These are phyloP conservation scores for Melanotaenia boesemani DNA, from an alignment of 2,797 vertebrate genomes.

Conservation along the genomic window DNA sequence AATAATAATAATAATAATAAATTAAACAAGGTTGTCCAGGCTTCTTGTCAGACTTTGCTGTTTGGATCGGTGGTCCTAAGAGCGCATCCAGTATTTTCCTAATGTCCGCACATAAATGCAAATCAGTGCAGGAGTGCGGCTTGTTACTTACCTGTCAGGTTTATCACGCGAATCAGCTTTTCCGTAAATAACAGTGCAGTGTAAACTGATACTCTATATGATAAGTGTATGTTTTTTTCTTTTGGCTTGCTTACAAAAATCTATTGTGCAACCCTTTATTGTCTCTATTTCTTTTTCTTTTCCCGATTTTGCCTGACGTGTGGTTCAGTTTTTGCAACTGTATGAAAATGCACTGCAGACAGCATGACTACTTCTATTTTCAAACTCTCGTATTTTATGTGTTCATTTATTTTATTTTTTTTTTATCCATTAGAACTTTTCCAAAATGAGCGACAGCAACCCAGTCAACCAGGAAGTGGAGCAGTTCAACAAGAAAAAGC, in stretches of 20 bases:
- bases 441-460: conserved; percentile 71
- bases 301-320: conserved; percentile 7
- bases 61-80: neutral
- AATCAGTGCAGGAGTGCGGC: neutral
- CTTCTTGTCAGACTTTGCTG: neutral
- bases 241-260: conserved; percentile 36
- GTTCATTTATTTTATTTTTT: too few relatives aligned
- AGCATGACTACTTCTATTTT: neutral
- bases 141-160: neutral
- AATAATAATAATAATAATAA: neutral
- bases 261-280: neutral
- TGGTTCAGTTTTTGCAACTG: conserved; percentile 34
- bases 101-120: neutral
- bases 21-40: neutral
- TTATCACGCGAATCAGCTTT: neutral
- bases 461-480: conserved; percentile 63
- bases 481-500: conserved; percentile 60
- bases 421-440: conserved; percentile 44
- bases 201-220: conserved; percentile 15
- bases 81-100: neutral
- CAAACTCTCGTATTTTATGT: neutral
- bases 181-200: conserved; percentile 3
- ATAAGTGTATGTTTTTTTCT: conserved; percentile 9
- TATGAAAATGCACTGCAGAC: conserved; percentile 20
- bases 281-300: neutral